phyloP scores from a whole-genome alignment of 1,140 invertebrate genomes.

The Chlorops oryzae region DNA sequence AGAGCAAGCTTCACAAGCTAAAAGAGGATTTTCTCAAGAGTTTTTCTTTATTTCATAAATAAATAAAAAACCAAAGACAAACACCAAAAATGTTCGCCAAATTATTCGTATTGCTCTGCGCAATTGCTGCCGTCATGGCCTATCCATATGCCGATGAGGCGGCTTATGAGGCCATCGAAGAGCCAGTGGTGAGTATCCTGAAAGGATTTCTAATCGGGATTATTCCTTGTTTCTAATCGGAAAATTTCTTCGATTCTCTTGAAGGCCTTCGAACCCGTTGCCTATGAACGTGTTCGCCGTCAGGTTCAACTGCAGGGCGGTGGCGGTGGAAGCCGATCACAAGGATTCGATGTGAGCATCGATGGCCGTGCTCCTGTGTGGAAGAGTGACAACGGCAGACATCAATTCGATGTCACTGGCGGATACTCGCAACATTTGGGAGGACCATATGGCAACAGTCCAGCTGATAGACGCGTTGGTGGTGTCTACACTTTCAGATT shows the following conservation, averaged over 20 bases:
- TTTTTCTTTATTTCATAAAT: no score
- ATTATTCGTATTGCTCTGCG: not conserved
- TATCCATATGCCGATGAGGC: slow-evolving; percentile 14
- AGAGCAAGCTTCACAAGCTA: no score
- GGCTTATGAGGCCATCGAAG: slow-evolving; percentile 8
- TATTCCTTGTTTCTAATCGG: no score
- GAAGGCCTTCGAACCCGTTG: no score
- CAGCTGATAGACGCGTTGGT: slow-evolving; percentile 31
- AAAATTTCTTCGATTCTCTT: no score
- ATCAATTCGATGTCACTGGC: slow-evolving; percentile 31
- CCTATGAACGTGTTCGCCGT: no score
- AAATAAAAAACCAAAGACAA: not conserved
- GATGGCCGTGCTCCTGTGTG: slow-evolving; percentile 31
- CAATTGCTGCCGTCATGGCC: not conserved
- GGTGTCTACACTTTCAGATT: slow-evolving; percentile 30
- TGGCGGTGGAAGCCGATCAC: slow-evolving; percentile 28
- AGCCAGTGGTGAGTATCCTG: no score
- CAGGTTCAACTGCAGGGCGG: slow-evolving; percentile 19
- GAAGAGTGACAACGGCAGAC: slow-evolving; percentile 36
- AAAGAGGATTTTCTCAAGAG: no score
- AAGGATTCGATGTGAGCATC: slow-evolving; percentile 33
- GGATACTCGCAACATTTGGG: slow-evolving; percentile 37
- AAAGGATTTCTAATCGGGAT: no score
- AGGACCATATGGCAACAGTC: slow-evolving; percentile 39
- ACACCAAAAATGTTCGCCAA: not conserved